Base-by-base conservation (phyloP, 2,888 invertebrate species). In the Ectobius pallidus region DNA sequence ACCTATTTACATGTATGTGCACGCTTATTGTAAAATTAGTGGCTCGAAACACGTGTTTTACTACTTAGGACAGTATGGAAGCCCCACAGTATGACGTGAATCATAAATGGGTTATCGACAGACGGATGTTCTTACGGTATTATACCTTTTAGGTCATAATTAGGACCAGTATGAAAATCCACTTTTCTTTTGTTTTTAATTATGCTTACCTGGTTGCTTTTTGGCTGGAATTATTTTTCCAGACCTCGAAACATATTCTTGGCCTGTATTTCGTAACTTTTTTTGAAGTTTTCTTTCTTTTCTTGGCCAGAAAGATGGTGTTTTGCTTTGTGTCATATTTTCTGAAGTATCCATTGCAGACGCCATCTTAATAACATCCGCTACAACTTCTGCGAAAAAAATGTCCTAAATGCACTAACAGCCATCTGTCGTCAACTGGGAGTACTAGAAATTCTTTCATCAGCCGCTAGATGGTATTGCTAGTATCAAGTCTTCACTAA, bases 191-290 rank as follows among this genome's bases (percentile, higher is more conserved):
- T n/a, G 30, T 1, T 58, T 30, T 58, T 2, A 58, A 18, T 46
- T 25, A 27, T n/a, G 3, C 65, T 74, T 70, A 75, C 77, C 84
- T 83, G 84, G 83, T 73, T 85, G 84, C 80, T 80, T 82, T 80
- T 85, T 85, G 32, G 85, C 85, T 68, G 85, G 84, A 77, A 85
- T 83, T 74, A 84, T 79, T 80, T 84, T 84, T 73, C 85, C 85
- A 62, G 84, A 84, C 75, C 84, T 79, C 73, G 85, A 85, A 77
- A 85, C 82, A 81, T 85, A 85, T 76, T 84, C 84, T 78, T 83
- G 78, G 63, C 85, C 85, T 75, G 84, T 82, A 34, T 70, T 70
- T 70, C 84, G 81, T 73, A 85, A 80, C 78, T 84, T 83, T 79
- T 84, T 84, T 78, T 84, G 84, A 72, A 84, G 78, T 81, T 83